Evolutionary conservation across 2,797 vertebrate species (phyloP), one percentile per base, ranked within the genome.

Genomic region (Graptemys geographica): DNA sequence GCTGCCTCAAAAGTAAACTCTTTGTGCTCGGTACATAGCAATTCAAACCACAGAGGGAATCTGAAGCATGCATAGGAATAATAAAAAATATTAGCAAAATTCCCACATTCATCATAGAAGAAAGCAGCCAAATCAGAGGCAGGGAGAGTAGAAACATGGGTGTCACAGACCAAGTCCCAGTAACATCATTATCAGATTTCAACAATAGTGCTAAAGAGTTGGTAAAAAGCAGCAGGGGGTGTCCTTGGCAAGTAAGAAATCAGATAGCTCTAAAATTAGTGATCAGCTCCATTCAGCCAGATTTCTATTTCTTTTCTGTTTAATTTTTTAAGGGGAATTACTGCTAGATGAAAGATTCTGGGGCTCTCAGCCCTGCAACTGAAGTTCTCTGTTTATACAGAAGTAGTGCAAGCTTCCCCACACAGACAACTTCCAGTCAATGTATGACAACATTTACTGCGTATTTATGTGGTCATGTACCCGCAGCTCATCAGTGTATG

Each of bases 171-270:
- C 28, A 84, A 10, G 56, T 83, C 47, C 33, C 65, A 86, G 37
- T 1, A 5, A 53, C n/a, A 83, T 8, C 8, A 33, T 9, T n/a
- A 11, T 57, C 81, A 18, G 13, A 37, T 31, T 47, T 52, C 25
- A 85, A 0, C 2, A 91, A 74, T 28, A 76, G 8, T 59, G 11
- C 19, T 49, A 62, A 79, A 3, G n/a, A 47, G n/a, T 0, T 0
- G 84, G 33, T 76, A 51, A 90, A 95, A 92, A 90, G 31, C 28
- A 88, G 72, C 25, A 79, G 56, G 28, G 5, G 83, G 11, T 52
- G 41, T 44, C 15, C 11, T 8, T 16, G 11, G 44, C 83, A 94
- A 90, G 41, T 25, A 13, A 11, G 5, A 93, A 95, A 37, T 18
- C 47, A 21, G 21, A 27, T 65, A n/a, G 37, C 41, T 90, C 18